A percentile compares a stretch with the other conserved stretches of the same genome.
These are phyloP conservation scores for Microctenopoma steveboyesi DNA, from an alignment of 2,797 vertebrate genomes.

Conservation along the genomic window DNA sequence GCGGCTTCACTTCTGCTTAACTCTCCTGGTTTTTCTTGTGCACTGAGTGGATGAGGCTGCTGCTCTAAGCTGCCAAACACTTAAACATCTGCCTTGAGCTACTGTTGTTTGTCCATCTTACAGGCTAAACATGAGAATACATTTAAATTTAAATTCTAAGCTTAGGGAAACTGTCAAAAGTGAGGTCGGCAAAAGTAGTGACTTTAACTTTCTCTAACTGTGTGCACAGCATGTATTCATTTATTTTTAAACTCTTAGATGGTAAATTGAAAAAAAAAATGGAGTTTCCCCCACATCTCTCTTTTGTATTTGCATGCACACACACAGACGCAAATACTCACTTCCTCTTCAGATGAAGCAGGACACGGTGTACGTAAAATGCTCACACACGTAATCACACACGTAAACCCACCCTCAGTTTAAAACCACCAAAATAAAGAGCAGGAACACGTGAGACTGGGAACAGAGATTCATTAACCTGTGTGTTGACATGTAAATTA, in stretches of 20 bases:
- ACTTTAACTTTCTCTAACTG: too few species aligned
- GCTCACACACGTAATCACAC: slow-evolving; percentile 25
- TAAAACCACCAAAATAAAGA: slow-evolving; percentile 4
- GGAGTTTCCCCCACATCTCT: neutral
- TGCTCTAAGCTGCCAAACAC: neutral
- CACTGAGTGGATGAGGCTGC: neutral
- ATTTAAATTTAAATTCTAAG: too few species aligned
- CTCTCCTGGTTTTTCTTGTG: neutral
- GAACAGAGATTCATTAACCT: too few species aligned
- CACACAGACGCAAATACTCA: slow-evolving; percentile 4
- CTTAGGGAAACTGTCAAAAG: too few species aligned
- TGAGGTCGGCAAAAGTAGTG: too few species aligned
- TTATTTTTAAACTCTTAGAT: too few species aligned
- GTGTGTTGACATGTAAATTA: too few species aligned
- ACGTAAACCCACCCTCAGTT: neutral
- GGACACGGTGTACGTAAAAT: slow-evolving; percentile 22
- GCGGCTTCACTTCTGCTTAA: slow-evolving; percentile 48
- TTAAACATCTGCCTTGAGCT: neutral
- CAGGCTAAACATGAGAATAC: neutral
- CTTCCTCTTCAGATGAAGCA: slow-evolving; percentile 43
- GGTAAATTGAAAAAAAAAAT: neutral
- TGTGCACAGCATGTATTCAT: too few species aligned
- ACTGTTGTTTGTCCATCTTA: neutral
- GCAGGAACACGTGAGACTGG: neutral
- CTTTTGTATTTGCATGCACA: slow-evolving; percentile 1